These are phyloP conservation scores for Pteropus alecto DNA, from an alignment of 2,113 vertebrate genomes.

Conservation along the genomic window DNA sequence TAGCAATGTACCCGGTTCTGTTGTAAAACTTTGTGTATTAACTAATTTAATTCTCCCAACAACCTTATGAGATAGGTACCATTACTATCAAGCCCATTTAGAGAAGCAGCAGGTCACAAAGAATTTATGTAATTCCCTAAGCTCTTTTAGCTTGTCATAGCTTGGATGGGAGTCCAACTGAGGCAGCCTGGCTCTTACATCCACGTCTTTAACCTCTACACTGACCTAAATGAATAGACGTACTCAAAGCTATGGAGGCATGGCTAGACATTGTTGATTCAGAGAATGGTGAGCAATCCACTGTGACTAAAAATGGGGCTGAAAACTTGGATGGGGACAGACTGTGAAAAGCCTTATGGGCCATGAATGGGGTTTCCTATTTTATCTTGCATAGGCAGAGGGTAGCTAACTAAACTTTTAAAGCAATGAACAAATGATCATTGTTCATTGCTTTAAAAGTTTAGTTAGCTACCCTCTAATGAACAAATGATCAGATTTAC, in stretches of 20 bases:
- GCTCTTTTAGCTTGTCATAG: background rate
- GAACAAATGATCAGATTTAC: background rate
- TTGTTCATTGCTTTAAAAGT: no score
- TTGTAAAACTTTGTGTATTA: background rate
- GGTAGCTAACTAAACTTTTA: background rate
- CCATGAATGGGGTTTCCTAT: background rate
- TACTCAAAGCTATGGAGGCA: background rate
- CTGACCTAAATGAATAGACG: background rate
- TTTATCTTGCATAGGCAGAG: background rate
- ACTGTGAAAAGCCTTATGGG: background rate
- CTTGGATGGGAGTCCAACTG: background rate
- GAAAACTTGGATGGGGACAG: background rate
- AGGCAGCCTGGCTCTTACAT: background rate
- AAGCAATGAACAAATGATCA: no score
- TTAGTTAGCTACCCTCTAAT: no score
- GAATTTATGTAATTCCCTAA: background rate
- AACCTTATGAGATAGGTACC: background rate
- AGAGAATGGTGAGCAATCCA: background rate
- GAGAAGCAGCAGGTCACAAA: background rate
- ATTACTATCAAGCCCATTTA: background rate
- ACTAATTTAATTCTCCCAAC: background rate
- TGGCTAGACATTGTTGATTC: background rate
- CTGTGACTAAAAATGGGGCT: background rate
- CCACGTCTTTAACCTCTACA: background rate
- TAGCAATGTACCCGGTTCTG: background rate